Conservation (phyloP, 2,113 vertebrate genomes). For the Irena cyanogastra region DNA sequence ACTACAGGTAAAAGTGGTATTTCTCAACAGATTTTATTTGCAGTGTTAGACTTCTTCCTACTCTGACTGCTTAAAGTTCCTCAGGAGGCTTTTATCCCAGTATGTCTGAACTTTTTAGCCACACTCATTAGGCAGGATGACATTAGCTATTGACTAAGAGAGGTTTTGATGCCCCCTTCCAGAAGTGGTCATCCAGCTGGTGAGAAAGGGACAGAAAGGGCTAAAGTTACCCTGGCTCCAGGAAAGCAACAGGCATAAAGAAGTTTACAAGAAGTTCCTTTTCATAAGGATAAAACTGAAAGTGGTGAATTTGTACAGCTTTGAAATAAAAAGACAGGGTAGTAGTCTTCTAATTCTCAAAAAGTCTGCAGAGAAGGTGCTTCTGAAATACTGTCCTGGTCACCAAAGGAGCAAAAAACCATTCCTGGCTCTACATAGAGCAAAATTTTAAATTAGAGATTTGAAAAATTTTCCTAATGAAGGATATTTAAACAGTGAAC, state of each 20-base stretch:
- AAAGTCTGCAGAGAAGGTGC: not conserved
- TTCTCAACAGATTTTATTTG: not conserved
- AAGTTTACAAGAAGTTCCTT: not conserved
- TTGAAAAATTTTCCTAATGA: slow-evolving; percentile 1
- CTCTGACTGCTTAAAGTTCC: not conserved
- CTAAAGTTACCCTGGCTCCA: not conserved
- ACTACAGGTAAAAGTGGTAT: not conserved
- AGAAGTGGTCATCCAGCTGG: not conserved
- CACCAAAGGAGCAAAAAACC: not conserved
- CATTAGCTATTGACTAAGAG: not conserved
- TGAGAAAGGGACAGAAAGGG: not conserved
- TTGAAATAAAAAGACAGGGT: not conserved
- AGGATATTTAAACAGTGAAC: not conserved
- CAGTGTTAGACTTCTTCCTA: not conserved
- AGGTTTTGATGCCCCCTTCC: not conserved
- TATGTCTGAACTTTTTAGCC: not conserved
- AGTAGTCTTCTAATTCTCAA: not conserved
- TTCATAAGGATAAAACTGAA: not conserved
- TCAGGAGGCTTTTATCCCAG: not conserved
- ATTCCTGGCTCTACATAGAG: not conserved
- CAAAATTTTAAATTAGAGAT: not conserved
- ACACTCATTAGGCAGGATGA: not conserved
- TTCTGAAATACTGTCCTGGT: not conserved
- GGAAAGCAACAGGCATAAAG: not conserved
- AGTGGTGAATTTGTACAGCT: not conserved